phyloP scores from a whole-genome alignment of 1,140 invertebrate species.

The Harlomillsia oculata region DNA sequence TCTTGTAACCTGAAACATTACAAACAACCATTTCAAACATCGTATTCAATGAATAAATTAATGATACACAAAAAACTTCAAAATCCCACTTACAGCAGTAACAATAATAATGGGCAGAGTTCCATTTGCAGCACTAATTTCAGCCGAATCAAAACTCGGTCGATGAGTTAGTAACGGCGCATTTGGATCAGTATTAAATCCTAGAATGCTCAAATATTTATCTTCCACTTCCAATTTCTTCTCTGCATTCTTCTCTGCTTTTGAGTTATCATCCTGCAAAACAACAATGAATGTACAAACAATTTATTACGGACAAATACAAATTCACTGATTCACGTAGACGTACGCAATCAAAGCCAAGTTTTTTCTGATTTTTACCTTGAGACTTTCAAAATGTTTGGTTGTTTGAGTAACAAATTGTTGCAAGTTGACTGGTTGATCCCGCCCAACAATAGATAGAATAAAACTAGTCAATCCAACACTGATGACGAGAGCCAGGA shows the following conservation, averaged over 20 bases:
- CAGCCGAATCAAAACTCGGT: slow-evolving; percentile 7
- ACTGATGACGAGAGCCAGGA: slow-evolving; percentile 27
- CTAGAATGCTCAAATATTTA: slow-evolving; percentile 29
- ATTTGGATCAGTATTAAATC: slow-evolving; percentile 19
- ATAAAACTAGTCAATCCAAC: slow-evolving; percentile 28
- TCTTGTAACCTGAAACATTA: slow-evolving; percentile 18
- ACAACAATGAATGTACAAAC: background rate
- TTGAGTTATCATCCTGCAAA: slow-evolving; percentile 22
- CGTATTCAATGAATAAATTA: background rate
- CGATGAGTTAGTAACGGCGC: background rate
- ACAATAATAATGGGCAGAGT: slow-evolving; percentile 22
- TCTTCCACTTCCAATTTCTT: slow-evolving; percentile 34
- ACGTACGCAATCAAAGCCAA: background rate
- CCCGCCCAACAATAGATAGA: slow-evolving; percentile 25
- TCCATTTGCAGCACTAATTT: slow-evolving; percentile 8
- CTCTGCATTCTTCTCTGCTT: slow-evolving; percentile 13
- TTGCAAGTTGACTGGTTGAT: slow-evolving; percentile 29
- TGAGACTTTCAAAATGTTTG: slow-evolving; percentile 32
- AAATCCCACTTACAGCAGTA: slow-evolving; percentile 13
- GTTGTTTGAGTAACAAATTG: slow-evolving; percentile 31
- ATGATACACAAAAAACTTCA: background rate
- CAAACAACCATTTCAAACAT: background rate
- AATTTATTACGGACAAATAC: background rate
- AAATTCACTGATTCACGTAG: background rate
- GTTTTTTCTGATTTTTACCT: slow-evolving; percentile 13